Conservation (phyloP, 53 echinoderm and acorn worm genomes). For the Actinopyga echinites region DNA sequence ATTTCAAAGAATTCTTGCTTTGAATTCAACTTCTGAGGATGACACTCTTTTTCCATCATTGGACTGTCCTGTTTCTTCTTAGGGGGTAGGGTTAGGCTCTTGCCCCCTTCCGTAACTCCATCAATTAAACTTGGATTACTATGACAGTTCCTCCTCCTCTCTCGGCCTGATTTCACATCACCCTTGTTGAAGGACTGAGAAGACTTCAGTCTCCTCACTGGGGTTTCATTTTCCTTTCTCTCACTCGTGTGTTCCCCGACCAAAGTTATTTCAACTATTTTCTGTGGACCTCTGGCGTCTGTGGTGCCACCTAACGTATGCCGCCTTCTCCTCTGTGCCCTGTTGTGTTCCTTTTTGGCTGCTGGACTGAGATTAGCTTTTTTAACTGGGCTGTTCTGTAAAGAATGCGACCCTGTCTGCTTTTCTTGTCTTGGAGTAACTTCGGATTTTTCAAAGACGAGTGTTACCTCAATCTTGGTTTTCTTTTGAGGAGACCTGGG, state of each 20-base stretch:
- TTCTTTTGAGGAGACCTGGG: conserved; percentile 64
- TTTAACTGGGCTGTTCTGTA: conserved; percentile 44
- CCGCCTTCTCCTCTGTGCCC: conserved; percentile 62
- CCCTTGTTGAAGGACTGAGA: conserved; percentile 1
- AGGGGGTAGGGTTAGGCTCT: not conserved
- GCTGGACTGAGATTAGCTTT: not conserved
- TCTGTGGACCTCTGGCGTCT: conserved; percentile 67
- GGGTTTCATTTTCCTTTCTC: not conserved
- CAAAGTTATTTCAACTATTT: conserved; percentile 41
- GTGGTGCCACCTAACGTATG: conserved; percentile 86
- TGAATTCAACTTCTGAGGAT: conserved; percentile 52
- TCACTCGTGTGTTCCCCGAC: conserved; percentile 26
- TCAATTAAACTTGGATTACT: conserved; percentile 25
- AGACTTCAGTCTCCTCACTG: conserved; percentile 10
- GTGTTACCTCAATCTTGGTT: conserved; percentile 73
- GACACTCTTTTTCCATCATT: conserved; percentile 46
- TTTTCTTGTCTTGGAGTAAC: conserved; percentile 54
- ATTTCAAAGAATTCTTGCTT: conserved; percentile 69
- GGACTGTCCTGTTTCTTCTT: conserved; percentile 1
- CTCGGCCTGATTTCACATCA: not conserved
- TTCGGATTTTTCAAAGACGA: conserved; percentile 71
- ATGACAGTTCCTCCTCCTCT: conserved; percentile 8
- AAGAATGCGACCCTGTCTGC: conserved; percentile 40
- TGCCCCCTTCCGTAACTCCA: not conserved
- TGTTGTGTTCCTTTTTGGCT: not conserved